Conservation (phyloP, 2,888 invertebrate species). For the Xestia ashworthii region DNA sequence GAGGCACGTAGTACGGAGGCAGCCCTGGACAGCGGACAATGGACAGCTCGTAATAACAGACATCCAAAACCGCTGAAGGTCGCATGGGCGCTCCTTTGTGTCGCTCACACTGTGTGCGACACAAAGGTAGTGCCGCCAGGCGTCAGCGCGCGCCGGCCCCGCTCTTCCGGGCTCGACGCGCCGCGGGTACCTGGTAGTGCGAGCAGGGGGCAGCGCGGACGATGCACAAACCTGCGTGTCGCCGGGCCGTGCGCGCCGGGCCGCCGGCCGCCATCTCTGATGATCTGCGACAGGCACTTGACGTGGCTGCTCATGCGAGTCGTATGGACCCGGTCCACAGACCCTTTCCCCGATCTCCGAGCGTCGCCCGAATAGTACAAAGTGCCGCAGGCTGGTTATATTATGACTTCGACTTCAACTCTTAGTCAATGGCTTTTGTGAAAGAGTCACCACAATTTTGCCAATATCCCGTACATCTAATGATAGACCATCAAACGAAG, state of each 20-base stretch:
- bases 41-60: constrained; percentile 11
- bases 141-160: not conserved
- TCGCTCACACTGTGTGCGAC: constrained; percentile 2
- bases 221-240: not conserved
- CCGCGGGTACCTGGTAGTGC: not conserved
- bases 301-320: not conserved
- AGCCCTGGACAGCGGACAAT: constrained; percentile 24
- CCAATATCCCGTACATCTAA: too few species aligned
- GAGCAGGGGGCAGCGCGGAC: not conserved
- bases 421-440: too few species aligned
- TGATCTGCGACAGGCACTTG: not conserved
- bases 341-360: not conserved
- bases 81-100: constrained; percentile 12
- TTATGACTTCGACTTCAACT: not conserved
- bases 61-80: constrained; percentile 43
- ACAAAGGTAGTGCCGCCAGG: not conserved
- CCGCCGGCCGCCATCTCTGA: too few species aligned
- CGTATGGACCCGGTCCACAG: not conserved
- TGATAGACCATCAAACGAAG: too few species aligned
- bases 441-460: too few species aligned
- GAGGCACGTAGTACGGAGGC: not conserved
- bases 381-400: not conserved
- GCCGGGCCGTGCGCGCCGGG: too few species aligned
- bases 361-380: not conserved
- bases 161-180: not conserved